Base-by-base conservation (phyloP, 1,140 invertebrate genomes). In the Argopecten irradians region DNA sequence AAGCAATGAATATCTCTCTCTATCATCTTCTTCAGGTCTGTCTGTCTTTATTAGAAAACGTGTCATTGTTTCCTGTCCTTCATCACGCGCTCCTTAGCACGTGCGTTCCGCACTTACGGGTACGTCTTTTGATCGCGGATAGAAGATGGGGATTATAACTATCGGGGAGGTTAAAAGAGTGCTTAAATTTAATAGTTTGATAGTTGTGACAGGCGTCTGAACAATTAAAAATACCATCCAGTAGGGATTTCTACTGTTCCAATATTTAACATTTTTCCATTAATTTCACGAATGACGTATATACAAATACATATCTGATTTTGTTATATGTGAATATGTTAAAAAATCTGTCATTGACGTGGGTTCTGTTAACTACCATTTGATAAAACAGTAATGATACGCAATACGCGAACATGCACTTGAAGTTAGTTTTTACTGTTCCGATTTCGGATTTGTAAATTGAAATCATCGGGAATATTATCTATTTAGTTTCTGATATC, bases 1-100 rank as follows among this genome's bases (percentile, higher is more conserved):
- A 71, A 71, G 55, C n/a, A 71, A 71, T 71, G 55, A 71, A 71
- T 71, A 71, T 71, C n/a, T 71, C 28, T 71, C 28, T 71, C 55
- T 71, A 5, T 71, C 55, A 71, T 71, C 55, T 71, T 28, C 55
- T 71, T 71, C 55, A 71, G 55, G 28, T 71, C 55, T 28, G 55
- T 71, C 55, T 28, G 55, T 71, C 55, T 71, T 71, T 71, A 71
- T 71, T 71, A 71, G n/a, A 71, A n/a, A 71, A 71, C 22, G 22
- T n/a, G 55, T 71, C 55, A 71, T 71, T 71, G 55, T 71, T n/a
- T 71, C 55, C 22, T 28, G 19, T 28, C 55, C 28, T 71, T 5
- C 28, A n/a, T 8, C 5, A 71, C 55, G 28, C 55, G 55, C 55
- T 71, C 55, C 55, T 71, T 71, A 16, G 55, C 55, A 71, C 55